Percentiles rank a stretch among this genome's conserved stretches.
Conservation (phyloP, 2,888 invertebrate genomes). For the Nomada flava region DNA sequence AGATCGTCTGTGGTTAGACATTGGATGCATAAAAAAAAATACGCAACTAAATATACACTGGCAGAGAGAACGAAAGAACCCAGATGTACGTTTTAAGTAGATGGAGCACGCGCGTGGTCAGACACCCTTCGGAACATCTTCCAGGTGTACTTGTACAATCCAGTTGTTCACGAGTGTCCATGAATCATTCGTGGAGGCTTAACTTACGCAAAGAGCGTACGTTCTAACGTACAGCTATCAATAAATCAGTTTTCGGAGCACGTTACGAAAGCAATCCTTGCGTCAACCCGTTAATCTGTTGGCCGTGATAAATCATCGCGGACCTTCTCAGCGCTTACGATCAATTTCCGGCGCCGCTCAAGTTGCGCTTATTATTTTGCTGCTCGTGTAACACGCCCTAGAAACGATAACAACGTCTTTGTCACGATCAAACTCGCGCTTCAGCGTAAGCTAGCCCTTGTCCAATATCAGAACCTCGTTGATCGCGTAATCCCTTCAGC, state of each 20-base stretch:
- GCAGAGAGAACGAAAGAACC: too few species aligned
- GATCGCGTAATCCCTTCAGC: conserved; percentile 31
- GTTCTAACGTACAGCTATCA: conserved; percentile 12
- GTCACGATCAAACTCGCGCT: conserved; percentile 30
- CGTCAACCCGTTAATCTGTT: conserved; percentile 42
- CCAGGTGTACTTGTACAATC: neutral
- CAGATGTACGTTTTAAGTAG: neutral
- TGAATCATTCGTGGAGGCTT: neutral
- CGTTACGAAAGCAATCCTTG: conserved; percentile 35
- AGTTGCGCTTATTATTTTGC: conserved; percentile 46
- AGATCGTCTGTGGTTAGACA: too few species aligned
- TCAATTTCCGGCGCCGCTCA: conserved; percentile 44
- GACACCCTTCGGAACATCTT: neutral
- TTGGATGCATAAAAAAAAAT: too few species aligned
- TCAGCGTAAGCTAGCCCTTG: conserved; percentile 14
- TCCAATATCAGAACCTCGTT: conserved; percentile 48
- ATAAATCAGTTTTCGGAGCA: conserved; percentile 49
- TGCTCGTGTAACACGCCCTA: conserved; percentile 4
- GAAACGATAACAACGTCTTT: conserved; percentile 53
- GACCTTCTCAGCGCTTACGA: conserved; percentile 40
- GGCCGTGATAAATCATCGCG: conserved; percentile 40
- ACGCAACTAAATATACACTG: too few species aligned
- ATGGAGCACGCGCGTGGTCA: neutral
- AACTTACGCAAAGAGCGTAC: neutral
- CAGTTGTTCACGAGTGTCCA: conserved; percentile 1